These are phyloP conservation scores for Muricea muricata DNA, from an alignment of 92 coral and sea anemone genomes.

Conservation along the genomic window DNA sequence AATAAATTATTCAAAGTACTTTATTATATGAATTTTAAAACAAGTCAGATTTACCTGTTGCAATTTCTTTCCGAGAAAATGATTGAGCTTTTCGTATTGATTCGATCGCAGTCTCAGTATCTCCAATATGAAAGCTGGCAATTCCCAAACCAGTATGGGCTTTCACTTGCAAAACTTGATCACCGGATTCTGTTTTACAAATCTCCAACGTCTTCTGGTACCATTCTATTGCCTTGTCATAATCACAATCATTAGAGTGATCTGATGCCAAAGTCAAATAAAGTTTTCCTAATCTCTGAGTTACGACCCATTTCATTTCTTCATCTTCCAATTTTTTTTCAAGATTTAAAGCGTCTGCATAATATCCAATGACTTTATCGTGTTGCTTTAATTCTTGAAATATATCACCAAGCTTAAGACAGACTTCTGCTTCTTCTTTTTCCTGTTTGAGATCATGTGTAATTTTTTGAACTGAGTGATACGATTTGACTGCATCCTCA, in stretches of 20 bases:
- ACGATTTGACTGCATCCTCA: too few relatives aligned
- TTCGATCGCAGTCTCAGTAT: too few relatives aligned
- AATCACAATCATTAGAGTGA: neutral
- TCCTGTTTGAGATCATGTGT: too few relatives aligned
- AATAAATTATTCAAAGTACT: too few relatives aligned
- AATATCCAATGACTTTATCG: constrained; percentile 43
- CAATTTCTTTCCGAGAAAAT: too few relatives aligned
- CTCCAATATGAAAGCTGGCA: too few relatives aligned
- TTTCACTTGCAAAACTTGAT: constrained; percentile 3
- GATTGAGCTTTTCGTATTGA: too few relatives aligned
- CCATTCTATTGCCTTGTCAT: neutral
- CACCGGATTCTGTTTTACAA: neutral
- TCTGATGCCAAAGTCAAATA: constrained; percentile 20
- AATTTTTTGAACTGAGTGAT: too few relatives aligned
- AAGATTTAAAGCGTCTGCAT: constrained; percentile 25
- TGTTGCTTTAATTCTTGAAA: constrained; percentile 2
- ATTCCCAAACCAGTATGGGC: constrained; percentile 20
- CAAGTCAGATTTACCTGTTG: too few relatives aligned
- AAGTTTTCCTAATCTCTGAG: neutral
- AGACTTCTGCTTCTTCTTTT: constrained; percentile 10
- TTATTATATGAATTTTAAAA: too few relatives aligned
- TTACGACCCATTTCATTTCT: neutral
- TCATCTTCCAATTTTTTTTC: neutral
- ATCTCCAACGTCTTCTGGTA: neutral
- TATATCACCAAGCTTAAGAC: constrained; percentile 26